Evolutionary conservation across 2,888 invertebrate species (phyloP), one percentile per base, ranked within the genome.

Genomic region (Caenorhabditis wallacei): DNA sequence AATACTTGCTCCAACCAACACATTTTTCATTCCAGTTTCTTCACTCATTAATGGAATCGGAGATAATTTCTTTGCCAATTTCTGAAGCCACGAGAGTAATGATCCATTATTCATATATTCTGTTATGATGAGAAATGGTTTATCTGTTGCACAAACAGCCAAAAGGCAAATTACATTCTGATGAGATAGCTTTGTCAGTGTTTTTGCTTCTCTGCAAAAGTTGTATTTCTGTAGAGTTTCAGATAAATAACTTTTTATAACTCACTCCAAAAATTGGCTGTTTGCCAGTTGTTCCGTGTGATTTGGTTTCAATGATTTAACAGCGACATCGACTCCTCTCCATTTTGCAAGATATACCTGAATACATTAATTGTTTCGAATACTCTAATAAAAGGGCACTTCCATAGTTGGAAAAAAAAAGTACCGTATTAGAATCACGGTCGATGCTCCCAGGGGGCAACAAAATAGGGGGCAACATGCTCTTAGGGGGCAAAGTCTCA

Each of bases 101-200:
- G 79, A 79, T 51, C 79, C 79, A 51, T 83, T 83, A 18, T 61
- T 64, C 79, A 83, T 79, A 30, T 59, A 83, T 43, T 83, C 83
- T 3, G 83, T 83, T 22, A 83, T 83, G 0, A 83, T 83, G 4
- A 69, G 56, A 53, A 43, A 83, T n/a, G 83, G 83, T 37, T 75
- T 61, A 46, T 74, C 72, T 11, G 51, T 68, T 20, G 72, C 72
- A 20, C 80, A 69, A 20, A 83, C 83, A 3, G 83, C 83, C 46
- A 83, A 24, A 22, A 83, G 74, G 40, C 61, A 54, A 22, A 83
- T 71, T 1, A 83, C 64, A 54, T 83, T 79, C 20, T 64, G 79
- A 66, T 83, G 83, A 8, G 40, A 24, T 1, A 83, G 59, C 37
- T 70, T 74, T 8, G 83, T 83, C 59, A 80, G 24, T 2, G 71